phyloP scores from a whole-genome alignment of 2,113 vertebrate genomes.

The Serinus canaria region DNA sequence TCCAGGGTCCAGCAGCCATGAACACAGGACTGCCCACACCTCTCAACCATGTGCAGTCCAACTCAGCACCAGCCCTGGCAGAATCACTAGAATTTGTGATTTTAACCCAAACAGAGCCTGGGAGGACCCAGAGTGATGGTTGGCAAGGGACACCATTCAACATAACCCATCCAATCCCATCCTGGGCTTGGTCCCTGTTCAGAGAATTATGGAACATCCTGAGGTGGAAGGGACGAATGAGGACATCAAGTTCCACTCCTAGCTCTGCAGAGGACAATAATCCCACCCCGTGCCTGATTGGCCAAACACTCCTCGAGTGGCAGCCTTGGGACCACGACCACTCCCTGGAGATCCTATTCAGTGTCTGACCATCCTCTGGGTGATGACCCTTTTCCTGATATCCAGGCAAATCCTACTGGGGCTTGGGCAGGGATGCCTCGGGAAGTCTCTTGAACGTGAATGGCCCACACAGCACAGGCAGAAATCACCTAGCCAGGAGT shows the following conservation, averaged over 20 bases:
- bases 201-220: neutral
- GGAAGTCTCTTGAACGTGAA: neutral
- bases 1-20: accelerated
- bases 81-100: neutral
- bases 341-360: neutral
- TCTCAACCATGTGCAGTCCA: accelerated
- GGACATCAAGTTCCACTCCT: neutral
- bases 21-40: neutral
- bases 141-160: neutral
- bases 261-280: neutral
- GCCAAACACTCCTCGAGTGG: neutral
- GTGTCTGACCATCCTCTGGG: no score
- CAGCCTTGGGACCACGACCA: neutral
- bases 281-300: neutral
- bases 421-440: accelerated
- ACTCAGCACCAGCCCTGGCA: neutral
- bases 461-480: neutral
- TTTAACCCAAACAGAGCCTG: neutral
- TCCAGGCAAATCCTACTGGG: neutral
- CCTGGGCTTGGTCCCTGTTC: neutral
- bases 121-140: neutral
- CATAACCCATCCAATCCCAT: neutral
- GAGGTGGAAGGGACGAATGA: neutral
- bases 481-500: neutral
- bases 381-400: neutral